Evolutionary conservation across 1,140 invertebrate genomes (phyloP).

Genomic region (Drosophila nigromelanica): DNA sequence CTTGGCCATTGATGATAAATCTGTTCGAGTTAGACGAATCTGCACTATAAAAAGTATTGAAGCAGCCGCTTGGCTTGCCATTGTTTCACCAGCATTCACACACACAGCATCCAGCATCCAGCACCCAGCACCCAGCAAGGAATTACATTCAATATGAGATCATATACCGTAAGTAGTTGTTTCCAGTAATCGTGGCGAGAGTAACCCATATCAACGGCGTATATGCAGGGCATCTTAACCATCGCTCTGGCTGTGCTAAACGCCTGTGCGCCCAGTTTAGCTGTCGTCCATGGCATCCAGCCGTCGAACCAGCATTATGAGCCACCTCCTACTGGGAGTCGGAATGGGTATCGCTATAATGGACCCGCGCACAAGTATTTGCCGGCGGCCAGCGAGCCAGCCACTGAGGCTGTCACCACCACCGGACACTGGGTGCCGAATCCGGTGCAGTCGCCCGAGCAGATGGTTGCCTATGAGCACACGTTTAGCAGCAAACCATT

Average conservation of each 20-base stretch:
- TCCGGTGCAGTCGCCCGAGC: neutral
- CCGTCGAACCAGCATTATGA: constrained; percentile 4
- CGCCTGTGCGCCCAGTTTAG: constrained; percentile 1
- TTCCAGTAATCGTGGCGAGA: too few relatives aligned
- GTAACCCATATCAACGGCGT: neutral
- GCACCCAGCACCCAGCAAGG: too few relatives aligned
- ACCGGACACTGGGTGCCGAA: constrained; percentile 42
- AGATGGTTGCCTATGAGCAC: constrained; percentile 27
- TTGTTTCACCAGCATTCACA: constrained; percentile 18
- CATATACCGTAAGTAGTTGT: constrained; percentile 7
- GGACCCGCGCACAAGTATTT: constrained; percentile 68
- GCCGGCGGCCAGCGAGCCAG: constrained; percentile 41
- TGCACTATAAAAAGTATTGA: constrained; percentile 44
- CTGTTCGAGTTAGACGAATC: constrained; percentile 17
- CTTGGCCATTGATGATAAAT: constrained; percentile 36
- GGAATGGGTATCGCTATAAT: constrained; percentile 65
- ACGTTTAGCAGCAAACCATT: constrained; percentile 9
- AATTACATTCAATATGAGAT: constrained; percentile 7
- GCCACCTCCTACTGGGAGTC: constrained; percentile 9
- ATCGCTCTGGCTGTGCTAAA: neutral
- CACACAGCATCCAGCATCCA: constrained; percentile 11
- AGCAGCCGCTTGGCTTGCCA: constrained; percentile 14
- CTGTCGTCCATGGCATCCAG: constrained; percentile 45
- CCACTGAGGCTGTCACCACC: constrained; percentile 30
- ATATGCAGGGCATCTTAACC: neutral